phyloP scores from a whole-genome alignment of 2,113 vertebrate genomes.

The Sciurus niger region DNA sequence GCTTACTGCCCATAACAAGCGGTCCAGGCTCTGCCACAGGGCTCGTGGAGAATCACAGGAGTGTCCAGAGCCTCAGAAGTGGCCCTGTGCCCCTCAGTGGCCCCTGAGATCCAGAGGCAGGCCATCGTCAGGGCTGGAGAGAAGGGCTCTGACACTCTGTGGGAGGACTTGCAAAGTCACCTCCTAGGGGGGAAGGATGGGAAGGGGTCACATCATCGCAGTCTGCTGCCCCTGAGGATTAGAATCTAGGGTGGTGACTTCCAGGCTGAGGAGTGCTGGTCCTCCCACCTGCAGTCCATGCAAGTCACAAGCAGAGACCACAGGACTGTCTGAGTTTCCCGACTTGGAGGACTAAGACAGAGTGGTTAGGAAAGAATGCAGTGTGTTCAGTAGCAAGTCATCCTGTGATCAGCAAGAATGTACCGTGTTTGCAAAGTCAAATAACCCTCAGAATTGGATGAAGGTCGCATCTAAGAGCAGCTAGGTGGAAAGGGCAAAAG shows the following conservation, averaged over 20 bases:
- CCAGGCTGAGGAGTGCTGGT: background rate
- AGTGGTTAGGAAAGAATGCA: background rate
- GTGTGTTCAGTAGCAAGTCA: rapidly evolving
- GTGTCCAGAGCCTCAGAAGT: background rate
- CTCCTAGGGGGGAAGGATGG: no score
- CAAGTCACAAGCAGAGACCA: background rate
- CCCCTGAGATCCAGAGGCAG: background rate
- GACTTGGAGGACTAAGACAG: background rate
- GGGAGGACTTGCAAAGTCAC: background rate
- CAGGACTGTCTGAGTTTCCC: background rate
- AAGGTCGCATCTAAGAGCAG: background rate
- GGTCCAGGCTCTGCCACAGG: rapidly evolving
- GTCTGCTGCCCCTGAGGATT: rapidly evolving
- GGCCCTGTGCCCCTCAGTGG: no score
- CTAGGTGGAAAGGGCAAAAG: background rate
- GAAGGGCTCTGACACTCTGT: background rate
- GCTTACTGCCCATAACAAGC: background rate
- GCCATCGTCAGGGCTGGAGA: rapidly evolving
- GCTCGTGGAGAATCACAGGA: background rate
- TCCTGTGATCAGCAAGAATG: background rate
- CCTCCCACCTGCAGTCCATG: background rate
- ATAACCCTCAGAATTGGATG: background rate
- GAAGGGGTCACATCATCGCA: background rate
- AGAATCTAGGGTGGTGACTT: rapidly evolving
- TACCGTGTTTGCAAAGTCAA: background rate